Evolutionary conservation across 1,140 invertebrate species (phyloP), one percentile per base, ranked within the genome.

Genomic region (Papilio machaon): DNA sequence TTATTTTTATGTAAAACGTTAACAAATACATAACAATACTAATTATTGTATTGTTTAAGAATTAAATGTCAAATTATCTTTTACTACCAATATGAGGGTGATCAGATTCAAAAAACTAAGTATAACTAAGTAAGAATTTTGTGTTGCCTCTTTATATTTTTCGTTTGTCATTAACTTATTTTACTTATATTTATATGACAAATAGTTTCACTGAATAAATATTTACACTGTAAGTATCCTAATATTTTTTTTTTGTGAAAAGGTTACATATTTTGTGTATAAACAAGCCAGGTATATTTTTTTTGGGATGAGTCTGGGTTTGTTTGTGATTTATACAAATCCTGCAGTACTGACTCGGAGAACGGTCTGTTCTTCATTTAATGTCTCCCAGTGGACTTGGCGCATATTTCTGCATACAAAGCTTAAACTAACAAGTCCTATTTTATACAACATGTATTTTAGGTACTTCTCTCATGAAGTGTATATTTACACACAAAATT

Each of bases 321-420:
- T 79, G 23, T 64, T 79, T 79, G 35, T 64, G 46, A 64, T 79
- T 30, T 64, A 64, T 64, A 79, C 35, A 11, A 79, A 43, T 46
- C 58, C 17, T 19, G 58, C 15, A 8, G 52, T 46, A 19, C 58
- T 23, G 54, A 11, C 52, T 38, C 8, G 19, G 2, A 60, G 76
- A 35, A 35, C 17, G 76, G 76, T 78, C 58, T 78, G 52, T 76
- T 58, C 77, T 64, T 67, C 49, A 38, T 77, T 79, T 79, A 79
- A 79, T 79, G 58, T 60, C 58, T 78, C 77, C 77, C 77, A 47
- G 17, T 15, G 58, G 77, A 79, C 15, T 23, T 47, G 30, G 19
- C 11, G 35, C 38, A 64, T 64, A 67, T 75, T 75, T 30, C 19
- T 75, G 19, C 17, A 75, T 52, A 9, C n/a, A 49, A 47, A 43